phyloP scores from a whole-genome alignment of 2,888 invertebrate species.

The Scaptomyza tumidula region DNA sequence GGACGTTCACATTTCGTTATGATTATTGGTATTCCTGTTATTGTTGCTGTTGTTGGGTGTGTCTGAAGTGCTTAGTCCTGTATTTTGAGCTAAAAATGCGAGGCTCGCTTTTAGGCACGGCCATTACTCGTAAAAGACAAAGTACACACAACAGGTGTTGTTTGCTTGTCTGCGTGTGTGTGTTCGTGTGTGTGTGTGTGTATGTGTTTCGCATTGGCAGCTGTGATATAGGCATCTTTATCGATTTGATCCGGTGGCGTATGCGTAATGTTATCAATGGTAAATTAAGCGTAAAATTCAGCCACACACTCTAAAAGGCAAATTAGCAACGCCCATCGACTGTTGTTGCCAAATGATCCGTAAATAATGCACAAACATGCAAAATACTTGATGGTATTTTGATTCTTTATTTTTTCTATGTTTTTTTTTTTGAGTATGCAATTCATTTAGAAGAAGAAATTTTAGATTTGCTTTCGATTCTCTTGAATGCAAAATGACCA shows the following conservation, averaged over 20 bases:
- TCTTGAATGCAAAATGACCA: conserved; percentile 4
- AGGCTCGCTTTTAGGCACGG: conserved; percentile 52
- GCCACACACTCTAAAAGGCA: conserved; percentile 69
- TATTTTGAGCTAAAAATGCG: conserved; percentile 54
- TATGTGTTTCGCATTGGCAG: conserved; percentile 7
- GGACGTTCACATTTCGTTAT: conserved; percentile 65
- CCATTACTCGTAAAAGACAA: conserved; percentile 19
- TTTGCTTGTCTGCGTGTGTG: not conserved
- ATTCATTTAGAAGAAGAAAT: not conserved
- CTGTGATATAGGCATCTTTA: conserved; percentile 26
- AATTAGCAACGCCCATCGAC: conserved; percentile 44
- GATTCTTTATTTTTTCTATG: too few relatives aligned
- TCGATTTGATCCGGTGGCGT: conserved; percentile 45
- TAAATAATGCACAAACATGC: conserved; percentile 73
- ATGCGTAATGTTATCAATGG: conserved; percentile 66
- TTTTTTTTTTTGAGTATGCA: not conserved
- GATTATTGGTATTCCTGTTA: conserved; percentile 69
- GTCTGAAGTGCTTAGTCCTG: conserved; percentile 56
- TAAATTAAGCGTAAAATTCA: conserved; percentile 76
- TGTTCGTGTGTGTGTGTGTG: not conserved
- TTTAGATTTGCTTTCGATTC: not conserved
- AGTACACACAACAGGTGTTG: conserved; percentile 68
- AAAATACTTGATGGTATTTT: conserved; percentile 1
- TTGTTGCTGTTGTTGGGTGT: conserved; percentile 29
- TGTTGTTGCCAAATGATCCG: conserved; percentile 71